Evolutionary conservation across 2,113 vertebrate species (phyloP).

Genomic region (Xenopus tropicalis): UCB_Xtro_10.0 CM004444.2:105603001-105603500

Average conservation of each 20-base stretch:
- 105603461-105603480: slow-evolving; percentile 89
- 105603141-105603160: slow-evolving; percentile 81
- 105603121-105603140: slow-evolving; percentile 88
- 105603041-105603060: slow-evolving; percentile 36
- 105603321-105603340: neutral
- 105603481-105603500: slow-evolving; percentile 81
- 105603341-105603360: slow-evolving; percentile 1
- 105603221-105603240: slow-evolving; percentile 27
- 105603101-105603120: slow-evolving; percentile 73
- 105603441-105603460: slow-evolving; percentile 89
- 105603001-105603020: too few species aligned
- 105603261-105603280: slow-evolving; percentile 13
- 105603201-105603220: slow-evolving; percentile 25
- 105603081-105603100: slow-evolving; percentile 65
- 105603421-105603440: slow-evolving; percentile 92
- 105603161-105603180: slow-evolving; percentile 76
- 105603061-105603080: slow-evolving; percentile 43
- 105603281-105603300: neutral
- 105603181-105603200: slow-evolving; percentile 65
- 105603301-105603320: fast-evolving
- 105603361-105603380: neutral
- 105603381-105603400: slow-evolving; percentile 51
- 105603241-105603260: slow-evolving; percentile 55
- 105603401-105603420: slow-evolving; percentile 65
- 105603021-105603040: too few species aligned